Percentiles rank a stretch among this genome's conserved stretches.
These are phyloP conservation scores for Patella ulyssiponensis DNA, from an alignment of 2,888 invertebrate genomes.

Conservation along the genomic window DNA sequence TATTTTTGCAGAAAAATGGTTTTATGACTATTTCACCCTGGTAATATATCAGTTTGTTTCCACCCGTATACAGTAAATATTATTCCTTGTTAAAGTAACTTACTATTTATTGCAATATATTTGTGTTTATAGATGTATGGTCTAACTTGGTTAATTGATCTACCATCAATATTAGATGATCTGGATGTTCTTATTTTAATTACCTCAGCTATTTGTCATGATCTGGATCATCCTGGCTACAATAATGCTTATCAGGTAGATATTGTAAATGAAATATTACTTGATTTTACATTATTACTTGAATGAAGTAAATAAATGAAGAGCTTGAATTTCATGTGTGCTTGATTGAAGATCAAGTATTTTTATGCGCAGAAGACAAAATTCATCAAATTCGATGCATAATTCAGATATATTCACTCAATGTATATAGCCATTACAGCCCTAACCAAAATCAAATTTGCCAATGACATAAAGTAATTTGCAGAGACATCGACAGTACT, in stretches of 20 bases:
- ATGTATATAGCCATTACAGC: background rate
- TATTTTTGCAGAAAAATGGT: too few species aligned
- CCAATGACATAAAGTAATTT: too few species aligned
- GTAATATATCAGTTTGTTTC: too few species aligned
- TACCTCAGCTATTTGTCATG: slow-evolving; percentile 71
- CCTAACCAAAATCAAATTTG: background rate
- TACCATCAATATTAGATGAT: slow-evolving; percentile 81
- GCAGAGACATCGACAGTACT: too few species aligned
- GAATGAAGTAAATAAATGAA: background rate
- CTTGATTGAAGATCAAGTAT: background rate
- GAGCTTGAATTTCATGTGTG: background rate
- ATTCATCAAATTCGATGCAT: background rate
- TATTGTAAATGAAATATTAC: background rate
- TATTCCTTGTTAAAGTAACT: too few species aligned
- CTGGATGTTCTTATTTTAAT: slow-evolving; percentile 81
- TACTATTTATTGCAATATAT: too few species aligned
- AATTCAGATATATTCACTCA: background rate
- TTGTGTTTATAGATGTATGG: slow-evolving; percentile 82
- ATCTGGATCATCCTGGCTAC: slow-evolving; percentile 72
- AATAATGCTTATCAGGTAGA: slow-evolving; percentile 71
- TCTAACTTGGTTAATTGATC: slow-evolving; percentile 82
- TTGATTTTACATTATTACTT: background rate
- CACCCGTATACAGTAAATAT: too few species aligned
- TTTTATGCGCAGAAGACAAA: background rate
- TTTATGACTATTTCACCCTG: too few species aligned